Evolutionary conservation across 2,797 vertebrate species (phyloP).

Genomic region (Alcedo atthis): DNA sequence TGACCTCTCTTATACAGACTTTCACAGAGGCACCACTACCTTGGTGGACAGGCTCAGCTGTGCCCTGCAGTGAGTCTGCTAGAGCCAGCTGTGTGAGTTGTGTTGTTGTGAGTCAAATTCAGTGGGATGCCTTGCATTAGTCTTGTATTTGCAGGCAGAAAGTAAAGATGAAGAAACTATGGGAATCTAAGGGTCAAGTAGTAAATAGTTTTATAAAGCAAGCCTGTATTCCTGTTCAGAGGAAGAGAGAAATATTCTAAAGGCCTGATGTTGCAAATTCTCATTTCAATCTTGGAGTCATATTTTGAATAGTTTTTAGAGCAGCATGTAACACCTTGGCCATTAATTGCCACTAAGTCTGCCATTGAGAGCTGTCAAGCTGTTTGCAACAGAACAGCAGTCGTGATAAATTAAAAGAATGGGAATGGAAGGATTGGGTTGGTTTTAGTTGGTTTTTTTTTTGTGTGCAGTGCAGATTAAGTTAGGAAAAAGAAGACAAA

Average conservation of each 20-base stretch:
- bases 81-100: background rate
- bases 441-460: background rate
- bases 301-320: background rate
- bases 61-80: background rate
- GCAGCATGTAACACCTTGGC: background rate
- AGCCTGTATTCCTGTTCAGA: background rate
- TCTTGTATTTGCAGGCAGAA: background rate
- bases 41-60: background rate
- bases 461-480: background rate
- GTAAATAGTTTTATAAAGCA: background rate
- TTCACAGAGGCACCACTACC: background rate
- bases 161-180: background rate
- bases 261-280: background rate
- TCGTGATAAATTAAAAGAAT: background rate
- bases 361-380: background rate
- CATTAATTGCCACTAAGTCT: background rate
- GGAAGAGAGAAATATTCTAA: background rate
- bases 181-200: background rate
- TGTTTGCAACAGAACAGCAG: background rate
- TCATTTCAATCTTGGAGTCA: background rate
- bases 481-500: background rate
- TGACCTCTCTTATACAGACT: background rate
- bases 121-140: background rate
- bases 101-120: background rate
- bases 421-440: background rate